These are phyloP conservation scores for Byasa hedistus DNA, from an alignment of 2,888 invertebrate genomes.

Conservation along the genomic window DNA sequence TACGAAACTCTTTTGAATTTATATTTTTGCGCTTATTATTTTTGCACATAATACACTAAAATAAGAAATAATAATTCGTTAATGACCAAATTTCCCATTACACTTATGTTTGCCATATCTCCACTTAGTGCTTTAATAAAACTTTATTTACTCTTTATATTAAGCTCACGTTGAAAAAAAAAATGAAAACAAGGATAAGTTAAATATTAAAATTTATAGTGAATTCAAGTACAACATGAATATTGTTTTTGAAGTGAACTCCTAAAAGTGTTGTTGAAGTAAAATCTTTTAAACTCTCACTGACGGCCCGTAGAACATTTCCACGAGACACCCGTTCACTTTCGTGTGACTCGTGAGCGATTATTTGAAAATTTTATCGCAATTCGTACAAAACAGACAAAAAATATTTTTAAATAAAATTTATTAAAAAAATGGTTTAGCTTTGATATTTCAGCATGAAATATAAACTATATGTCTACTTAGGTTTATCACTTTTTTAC, in stretches of 20 bases:
- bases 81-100: too few species aligned
- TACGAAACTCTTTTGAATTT: background rate
- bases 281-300: conserved; percentile 1
- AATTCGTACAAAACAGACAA: background rate
- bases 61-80: too few species aligned
- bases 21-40: background rate
- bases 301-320: conserved; percentile 22
- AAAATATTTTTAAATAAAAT: background rate
- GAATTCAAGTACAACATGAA: background rate
- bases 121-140: too few species aligned
- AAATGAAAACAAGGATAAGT: background rate
- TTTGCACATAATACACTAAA: too few species aligned
- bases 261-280: background rate
- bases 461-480: background rate
- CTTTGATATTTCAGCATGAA: background rate
- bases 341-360: conserved; percentile 3
- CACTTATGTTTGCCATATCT: too few species aligned
- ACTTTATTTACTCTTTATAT: background rate
- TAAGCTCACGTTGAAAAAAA: background rate
- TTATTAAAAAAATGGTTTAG: background rate
- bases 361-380: conserved; percentile 13
- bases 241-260: too few species aligned
- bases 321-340: conserved; percentile 19
- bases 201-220: background rate
- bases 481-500: background rate